These are phyloP conservation scores for Mesitornis unicolor DNA, from an alignment of 2,113 vertebrate species.

Conservation along the genomic window DNA sequence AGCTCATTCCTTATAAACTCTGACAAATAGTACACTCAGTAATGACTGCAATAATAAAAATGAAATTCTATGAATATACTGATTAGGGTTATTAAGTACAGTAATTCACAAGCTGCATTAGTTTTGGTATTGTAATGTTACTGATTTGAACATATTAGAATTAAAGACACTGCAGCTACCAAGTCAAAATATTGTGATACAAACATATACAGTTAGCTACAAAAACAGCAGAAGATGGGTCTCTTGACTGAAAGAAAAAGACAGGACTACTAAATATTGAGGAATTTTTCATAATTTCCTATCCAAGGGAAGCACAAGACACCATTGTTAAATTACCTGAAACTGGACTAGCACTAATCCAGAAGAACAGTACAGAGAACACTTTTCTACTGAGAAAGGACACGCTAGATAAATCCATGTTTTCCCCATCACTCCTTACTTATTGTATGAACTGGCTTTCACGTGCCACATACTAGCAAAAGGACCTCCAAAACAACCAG, in stretches of 20 bases:
- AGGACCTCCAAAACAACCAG: neutral
- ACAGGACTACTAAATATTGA: neutral
- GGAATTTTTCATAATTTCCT: neutral
- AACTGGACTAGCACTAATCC: neutral
- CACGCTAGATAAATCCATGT: neutral
- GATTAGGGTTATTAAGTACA: neutral
- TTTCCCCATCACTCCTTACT: neutral
- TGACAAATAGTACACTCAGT: neutral
- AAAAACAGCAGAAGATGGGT: neutral
- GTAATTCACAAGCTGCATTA: neutral
- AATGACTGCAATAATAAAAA: neutral
- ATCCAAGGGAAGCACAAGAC: neutral
- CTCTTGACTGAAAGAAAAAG: neutral
- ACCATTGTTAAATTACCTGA: neutral
- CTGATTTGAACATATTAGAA: neutral
- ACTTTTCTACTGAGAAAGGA: neutral
- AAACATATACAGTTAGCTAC: neutral
- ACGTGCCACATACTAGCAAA: neutral
- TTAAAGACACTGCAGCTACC: neutral
- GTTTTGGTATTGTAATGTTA: neutral
- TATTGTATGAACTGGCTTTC: neutral
- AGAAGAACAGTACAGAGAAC: neutral
- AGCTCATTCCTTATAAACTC: slow-evolving; percentile 25
- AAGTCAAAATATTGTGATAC: neutral
- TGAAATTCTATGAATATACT: neutral